Evolutionary conservation across 2,888 invertebrate species (phyloP).

Genomic region (Callosobruchus maculatus): DNA sequence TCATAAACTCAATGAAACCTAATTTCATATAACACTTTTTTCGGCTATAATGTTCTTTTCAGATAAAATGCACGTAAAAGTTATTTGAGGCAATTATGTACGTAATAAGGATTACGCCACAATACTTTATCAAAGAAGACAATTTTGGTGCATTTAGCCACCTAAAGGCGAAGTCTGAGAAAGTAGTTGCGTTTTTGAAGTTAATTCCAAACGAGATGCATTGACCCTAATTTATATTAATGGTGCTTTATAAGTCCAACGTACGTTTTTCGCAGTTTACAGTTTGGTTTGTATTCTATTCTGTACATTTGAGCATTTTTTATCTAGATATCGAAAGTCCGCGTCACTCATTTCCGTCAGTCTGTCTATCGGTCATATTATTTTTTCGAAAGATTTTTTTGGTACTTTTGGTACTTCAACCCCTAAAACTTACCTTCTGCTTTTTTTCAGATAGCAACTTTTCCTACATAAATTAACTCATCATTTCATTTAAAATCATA

Average conservation of each 20-base stretch:
- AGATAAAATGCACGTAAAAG: neutral
- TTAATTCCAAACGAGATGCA: neutral
- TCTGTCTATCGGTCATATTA: too few relatives aligned
- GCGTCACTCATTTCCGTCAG: too few relatives aligned
- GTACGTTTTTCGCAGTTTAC: neutral
- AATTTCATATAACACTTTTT: neutral
- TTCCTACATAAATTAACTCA: too few relatives aligned
- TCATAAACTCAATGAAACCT: too few relatives aligned
- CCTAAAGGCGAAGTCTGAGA: neutral
- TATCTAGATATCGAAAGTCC: too few relatives aligned
- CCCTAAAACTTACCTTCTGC: too few relatives aligned
- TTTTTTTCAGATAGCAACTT: too few relatives aligned
- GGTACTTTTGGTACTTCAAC: too few relatives aligned
- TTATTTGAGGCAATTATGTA: neutral
- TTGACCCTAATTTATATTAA: neutral
- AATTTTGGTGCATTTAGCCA: neutral
- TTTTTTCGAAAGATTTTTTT: too few relatives aligned
- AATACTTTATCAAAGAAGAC: neutral
- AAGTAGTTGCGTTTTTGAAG: neutral
- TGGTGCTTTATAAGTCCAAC: neutral
- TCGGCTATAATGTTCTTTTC: neutral
- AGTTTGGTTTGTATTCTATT: neutral
- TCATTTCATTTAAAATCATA: too few relatives aligned
- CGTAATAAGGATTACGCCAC: neutral
- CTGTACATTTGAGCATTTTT: too few relatives aligned